Percentiles rank a stretch among this genome's conserved stretches.
These are phyloP conservation scores for Drosophila histrio DNA, from an alignment of 2,888 invertebrate genomes.

Conservation along the genomic window DNA sequence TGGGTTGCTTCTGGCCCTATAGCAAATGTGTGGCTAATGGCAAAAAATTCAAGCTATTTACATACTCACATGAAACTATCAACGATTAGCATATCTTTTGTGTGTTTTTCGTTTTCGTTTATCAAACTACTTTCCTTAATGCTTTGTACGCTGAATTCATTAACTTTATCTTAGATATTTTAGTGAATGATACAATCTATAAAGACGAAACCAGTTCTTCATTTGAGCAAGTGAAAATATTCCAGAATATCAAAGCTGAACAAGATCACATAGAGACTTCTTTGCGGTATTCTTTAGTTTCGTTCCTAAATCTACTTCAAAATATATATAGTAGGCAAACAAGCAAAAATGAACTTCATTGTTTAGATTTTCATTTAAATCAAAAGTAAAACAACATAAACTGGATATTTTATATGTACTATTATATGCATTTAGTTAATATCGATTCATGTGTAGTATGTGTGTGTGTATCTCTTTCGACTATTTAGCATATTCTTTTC, in stretches of 20 bases:
- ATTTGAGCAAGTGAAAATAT: conserved; percentile 3
- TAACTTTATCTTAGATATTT: background rate
- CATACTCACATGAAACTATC: conserved; percentile 6
- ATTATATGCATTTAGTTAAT: background rate
- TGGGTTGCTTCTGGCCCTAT: conserved; percentile 3
- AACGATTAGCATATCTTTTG: conserved; percentile 23
- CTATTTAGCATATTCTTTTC: conserved; percentile 39
- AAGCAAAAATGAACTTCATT: background rate
- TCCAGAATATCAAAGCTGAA: background rate
- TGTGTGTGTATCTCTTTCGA: background rate
- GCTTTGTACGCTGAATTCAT: background rate
- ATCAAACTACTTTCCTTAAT: conserved; percentile 6
- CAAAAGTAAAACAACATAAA: background rate
- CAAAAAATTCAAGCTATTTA: conserved; percentile 4
- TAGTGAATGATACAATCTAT: background rate
- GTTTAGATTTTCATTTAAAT: background rate
- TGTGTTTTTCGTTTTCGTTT: background rate
- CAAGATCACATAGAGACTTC: background rate
- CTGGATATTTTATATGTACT: background rate
- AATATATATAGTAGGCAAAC: background rate
- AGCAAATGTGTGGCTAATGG: conserved; percentile 3
- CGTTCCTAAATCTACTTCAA: background rate
- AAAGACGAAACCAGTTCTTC: background rate
- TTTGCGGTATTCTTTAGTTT: background rate
- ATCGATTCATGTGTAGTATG: background rate